phyloP scores from a whole-genome alignment of 2,888 invertebrate genomes.

The Leptinotarsa tumamoca region DNA sequence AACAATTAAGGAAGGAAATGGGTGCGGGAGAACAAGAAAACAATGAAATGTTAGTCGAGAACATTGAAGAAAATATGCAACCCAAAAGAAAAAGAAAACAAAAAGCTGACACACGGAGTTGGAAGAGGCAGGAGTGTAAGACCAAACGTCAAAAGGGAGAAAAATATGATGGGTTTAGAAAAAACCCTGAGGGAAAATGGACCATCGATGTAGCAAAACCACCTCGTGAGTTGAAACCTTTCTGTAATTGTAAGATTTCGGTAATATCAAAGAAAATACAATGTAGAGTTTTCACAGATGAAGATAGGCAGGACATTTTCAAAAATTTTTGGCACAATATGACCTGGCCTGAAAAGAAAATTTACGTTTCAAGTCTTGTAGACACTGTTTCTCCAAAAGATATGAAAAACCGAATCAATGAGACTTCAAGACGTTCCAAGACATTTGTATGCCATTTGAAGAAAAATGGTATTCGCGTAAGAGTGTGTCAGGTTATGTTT shows the following conservation, averaged over 20 bases:
- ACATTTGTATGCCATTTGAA: conserved; percentile 15
- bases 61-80: conserved; percentile 3
- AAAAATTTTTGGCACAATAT: conserved; percentile 17
- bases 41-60: conserved; percentile 21
- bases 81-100: conserved; percentile 9
- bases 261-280: conserved; percentile 1
- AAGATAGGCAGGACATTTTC: conserved; percentile 13
- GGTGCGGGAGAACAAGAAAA: conserved; percentile 19
- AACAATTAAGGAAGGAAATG: conserved; percentile 7
- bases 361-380: conserved; percentile 1
- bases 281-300: conserved; percentile 6
- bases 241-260: conserved; percentile 17
- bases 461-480: neutral
- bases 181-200: conserved; percentile 21
- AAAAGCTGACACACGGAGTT: conserved; percentile 14
- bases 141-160: conserved; percentile 13
- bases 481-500: conserved; percentile 1
- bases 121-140: conserved; percentile 11
- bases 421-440: conserved; percentile 20
- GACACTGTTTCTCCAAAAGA: conserved; percentile 3
- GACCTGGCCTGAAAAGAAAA: conserved; percentile 7
- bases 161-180: conserved; percentile 19
- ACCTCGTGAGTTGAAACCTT: conserved; percentile 13
- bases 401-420: conserved; percentile 21
- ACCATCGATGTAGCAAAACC: conserved; percentile 19